Evolutionary conservation across 1,140 invertebrate genomes (phyloP).

Genomic region (Drosophila teissieri): DNA sequence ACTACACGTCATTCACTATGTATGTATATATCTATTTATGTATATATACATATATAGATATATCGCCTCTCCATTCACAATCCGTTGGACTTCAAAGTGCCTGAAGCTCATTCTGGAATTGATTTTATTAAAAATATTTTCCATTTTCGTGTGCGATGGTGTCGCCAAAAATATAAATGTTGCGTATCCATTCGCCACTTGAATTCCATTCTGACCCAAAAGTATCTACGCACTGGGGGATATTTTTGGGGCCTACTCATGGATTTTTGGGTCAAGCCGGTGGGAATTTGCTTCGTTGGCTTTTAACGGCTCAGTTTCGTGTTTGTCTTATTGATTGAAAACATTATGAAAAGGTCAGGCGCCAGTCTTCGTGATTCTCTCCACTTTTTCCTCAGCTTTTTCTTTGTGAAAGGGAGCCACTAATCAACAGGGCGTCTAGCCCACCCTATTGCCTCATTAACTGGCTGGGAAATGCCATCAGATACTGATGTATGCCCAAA

Average conservation of each 20-base stretch:
- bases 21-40: neutral
- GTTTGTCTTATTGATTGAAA: constrained; percentile 45
- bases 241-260: constrained; percentile 3
- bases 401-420: neutral
- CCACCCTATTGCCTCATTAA: constrained; percentile 25
- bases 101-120: constrained; percentile 54
- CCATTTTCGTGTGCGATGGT: constrained; percentile 37
- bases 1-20: neutral
- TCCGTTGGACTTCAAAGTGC: constrained; percentile 65
- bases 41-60: neutral
- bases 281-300: constrained; percentile 21
- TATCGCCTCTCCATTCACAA: constrained; percentile 40
- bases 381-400: neutral
- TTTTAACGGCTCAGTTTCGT: constrained; percentile 23
- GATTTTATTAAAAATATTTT: constrained; percentile 74
- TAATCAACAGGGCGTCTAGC: constrained; percentile 17
- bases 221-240: constrained; percentile 38
- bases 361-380: constrained; percentile 21
- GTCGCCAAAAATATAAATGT: constrained; percentile 70
- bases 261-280: constrained; percentile 31
- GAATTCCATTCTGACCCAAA: constrained; percentile 24
- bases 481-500: constrained; percentile 10
- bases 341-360: constrained; percentile 33
- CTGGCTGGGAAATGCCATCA: constrained; percentile 3
- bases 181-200: constrained; percentile 30